A percentile compares a stretch with the other conserved stretches of the same genome.
These are phyloP conservation scores for Pachydiplax longipennis DNA, from an alignment of 2,888 invertebrate genomes.

Conservation along the genomic window DNA sequence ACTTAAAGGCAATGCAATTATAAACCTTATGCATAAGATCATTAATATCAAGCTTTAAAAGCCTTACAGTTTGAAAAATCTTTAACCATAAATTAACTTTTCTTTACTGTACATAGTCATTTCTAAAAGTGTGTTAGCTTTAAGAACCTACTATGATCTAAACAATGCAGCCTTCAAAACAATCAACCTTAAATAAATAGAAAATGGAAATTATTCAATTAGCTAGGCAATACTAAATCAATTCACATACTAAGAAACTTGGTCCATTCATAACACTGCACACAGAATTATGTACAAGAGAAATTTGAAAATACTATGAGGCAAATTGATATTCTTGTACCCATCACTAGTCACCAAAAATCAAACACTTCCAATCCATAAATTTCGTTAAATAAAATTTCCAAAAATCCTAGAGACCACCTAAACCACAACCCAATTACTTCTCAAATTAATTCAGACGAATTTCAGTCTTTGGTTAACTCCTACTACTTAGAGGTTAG, in stretches of 20 bases:
- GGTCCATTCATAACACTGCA: neutral
- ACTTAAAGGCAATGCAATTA: neutral
- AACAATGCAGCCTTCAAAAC: neutral
- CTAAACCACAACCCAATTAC: neutral
- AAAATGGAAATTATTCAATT: neutral
- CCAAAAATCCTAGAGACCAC: neutral
- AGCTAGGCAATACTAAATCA: neutral
- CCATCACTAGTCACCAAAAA: no score
- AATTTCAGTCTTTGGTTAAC: neutral
- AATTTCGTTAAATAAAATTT: neutral
- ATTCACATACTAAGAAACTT: neutral
- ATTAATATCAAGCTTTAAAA: neutral
- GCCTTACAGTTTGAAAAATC: neutral
- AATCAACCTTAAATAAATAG: neutral
- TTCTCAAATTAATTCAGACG: neutral
- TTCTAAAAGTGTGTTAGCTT: neutral
- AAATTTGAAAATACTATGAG: neutral
- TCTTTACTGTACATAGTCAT: neutral
- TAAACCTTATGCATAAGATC: neutral
- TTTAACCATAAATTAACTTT: neutral
- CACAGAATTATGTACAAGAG: neutral
- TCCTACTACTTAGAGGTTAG: neutral
- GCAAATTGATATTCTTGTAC: neutral
- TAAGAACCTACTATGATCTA: neutral
- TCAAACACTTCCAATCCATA: no score